Conservation (phyloP, 2,888 invertebrate species). For the Encarsia formosa region DNA sequence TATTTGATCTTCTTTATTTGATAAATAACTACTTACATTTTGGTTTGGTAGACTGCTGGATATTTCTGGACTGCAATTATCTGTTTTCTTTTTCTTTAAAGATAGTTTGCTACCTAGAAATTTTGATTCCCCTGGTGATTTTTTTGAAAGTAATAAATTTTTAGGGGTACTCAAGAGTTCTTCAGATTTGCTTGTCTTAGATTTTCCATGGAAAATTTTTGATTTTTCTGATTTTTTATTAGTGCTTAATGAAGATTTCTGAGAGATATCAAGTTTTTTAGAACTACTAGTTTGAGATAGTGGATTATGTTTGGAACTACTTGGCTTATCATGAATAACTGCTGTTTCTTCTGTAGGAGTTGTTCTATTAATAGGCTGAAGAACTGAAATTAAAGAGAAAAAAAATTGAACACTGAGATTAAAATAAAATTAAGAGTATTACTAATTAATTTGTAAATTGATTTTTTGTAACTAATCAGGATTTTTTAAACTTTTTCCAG, state of each 20-base stretch:
- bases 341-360: constrained; percentile 20
- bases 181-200: background rate
- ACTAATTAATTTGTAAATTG: background rate
- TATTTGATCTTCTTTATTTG: background rate
- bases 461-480: background rate
- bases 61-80: too few relatives aligned
- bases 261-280: background rate
- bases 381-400: constrained; percentile 9
- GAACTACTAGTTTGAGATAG: constrained; percentile 5
- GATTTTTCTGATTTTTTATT: background rate
- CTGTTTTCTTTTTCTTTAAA: too few relatives aligned
- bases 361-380: background rate
- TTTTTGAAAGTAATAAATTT: constrained; percentile 12
- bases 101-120: too few relatives aligned
- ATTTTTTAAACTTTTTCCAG: too few relatives aligned
- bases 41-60: too few relatives aligned
- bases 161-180: constrained; percentile 1
- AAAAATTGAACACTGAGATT: background rate
- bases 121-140: too few relatives aligned
- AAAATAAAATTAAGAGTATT: background rate
- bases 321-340: background rate
- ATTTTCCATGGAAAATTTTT: background rate
- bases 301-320: constrained; percentile 2
- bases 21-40: constrained; percentile 13
- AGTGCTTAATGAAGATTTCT: background rate